Base-by-base conservation (phyloP, 2,888 invertebrate genomes). In the Meliscaeva auricollis region DNA sequence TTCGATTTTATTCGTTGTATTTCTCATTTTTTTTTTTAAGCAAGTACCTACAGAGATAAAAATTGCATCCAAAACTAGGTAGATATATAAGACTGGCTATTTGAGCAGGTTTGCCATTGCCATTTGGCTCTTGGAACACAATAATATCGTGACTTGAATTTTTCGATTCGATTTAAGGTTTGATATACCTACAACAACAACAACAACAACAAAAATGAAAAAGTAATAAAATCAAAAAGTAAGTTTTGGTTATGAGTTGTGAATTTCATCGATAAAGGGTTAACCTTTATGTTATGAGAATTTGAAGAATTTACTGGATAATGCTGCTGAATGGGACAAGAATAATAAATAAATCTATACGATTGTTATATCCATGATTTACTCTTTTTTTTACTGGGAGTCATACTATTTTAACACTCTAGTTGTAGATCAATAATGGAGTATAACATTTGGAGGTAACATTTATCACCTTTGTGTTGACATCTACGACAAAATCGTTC, bases 221-320 rank as follows among this genome's bases (percentile, higher is more conserved):
- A 52, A 13, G 20, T 20, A 26, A 26, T 2, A 26, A 13, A 11
- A 26, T 20, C 26, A 26, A 76, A 72, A 74, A 69, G 68, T 64
- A 58, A 22, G 56, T 41, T 56, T 22, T 44, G 13, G 69, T 58
- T 84, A 44, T 79, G 75, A 74, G 78, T 74, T 83, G 69, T 83
- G 74, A 64, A 74, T 74, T 78, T 64, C 64, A 78, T 78, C 64
- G 69, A 83, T 69, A 78, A 83, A 78, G 74, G 78, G 78, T 64
- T 69, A 54, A 73, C 72, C 76, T 75, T 72, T 80, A 20, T 13
- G 41, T 60, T 41, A n/a, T n/a, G 11, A 26, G 66, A 66, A 60
- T 48, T 56, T 68, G 22, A 44, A 15, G 56, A 64, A 64, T 38
- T 52, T 22, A 26, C 17, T 8, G 17, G 8, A 9, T 52, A 26